Conservation (phyloP, 2,888 invertebrate genomes). For the Gastrophysa polygoni region DNA sequence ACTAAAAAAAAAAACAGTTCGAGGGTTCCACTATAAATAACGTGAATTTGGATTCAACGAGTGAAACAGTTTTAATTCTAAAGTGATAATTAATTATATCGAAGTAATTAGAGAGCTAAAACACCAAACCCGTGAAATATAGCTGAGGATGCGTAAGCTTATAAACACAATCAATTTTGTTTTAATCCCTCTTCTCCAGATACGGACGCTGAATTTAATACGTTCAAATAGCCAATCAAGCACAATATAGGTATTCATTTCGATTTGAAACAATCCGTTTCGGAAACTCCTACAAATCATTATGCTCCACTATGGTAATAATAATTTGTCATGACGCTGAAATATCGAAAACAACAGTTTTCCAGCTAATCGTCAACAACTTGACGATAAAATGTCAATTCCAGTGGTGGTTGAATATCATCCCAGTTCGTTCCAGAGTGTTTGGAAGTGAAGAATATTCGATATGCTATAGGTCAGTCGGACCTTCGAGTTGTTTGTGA, state of each 20-base stretch:
- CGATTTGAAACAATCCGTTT: no score
- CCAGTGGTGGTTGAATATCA: no score
- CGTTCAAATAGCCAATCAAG: not conserved
- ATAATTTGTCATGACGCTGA: no score
- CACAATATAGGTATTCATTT: no score
- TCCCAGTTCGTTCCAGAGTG: no score
- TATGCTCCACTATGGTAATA: no score
- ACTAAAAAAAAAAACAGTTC: not conserved
- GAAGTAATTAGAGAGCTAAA: slow-evolving; percentile 37
- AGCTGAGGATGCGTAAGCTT: slow-evolving; percentile 36
- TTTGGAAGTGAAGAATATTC: no score
- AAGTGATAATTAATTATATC: slow-evolving; percentile 39
- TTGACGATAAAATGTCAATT: no score
- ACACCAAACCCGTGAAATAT: slow-evolving; percentile 36
- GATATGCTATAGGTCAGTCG: no score
- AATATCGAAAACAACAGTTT: no score
- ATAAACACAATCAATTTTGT: slow-evolving; percentile 33
- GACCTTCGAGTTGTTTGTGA: not conserved
- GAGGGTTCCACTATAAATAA: not conserved
- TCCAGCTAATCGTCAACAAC: no score
- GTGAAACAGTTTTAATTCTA: slow-evolving; percentile 9
- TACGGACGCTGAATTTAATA: not conserved
- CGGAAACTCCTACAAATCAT: no score
- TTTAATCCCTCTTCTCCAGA: not conserved
- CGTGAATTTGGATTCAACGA: not conserved